Evolutionary conservation across 1,140 invertebrate genomes (phyloP).

Genomic region (Amphibalanus amphitrite): DNA sequence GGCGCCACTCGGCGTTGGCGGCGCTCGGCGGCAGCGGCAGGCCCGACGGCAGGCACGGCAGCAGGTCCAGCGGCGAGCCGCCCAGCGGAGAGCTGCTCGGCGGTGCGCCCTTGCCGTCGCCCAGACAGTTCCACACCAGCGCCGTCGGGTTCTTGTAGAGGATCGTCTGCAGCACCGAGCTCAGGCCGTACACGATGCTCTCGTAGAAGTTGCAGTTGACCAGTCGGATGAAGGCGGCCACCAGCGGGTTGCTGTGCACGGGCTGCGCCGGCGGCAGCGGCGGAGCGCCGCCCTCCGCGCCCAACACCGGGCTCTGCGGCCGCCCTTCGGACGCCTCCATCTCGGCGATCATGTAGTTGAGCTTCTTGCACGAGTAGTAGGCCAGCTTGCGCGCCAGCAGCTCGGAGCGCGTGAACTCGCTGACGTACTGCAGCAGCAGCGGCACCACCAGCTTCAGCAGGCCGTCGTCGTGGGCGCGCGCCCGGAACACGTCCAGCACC

Average conservation of each 20-base stretch:
- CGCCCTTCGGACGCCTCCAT: conserved; percentile 3
- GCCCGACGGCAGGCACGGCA: conserved; percentile 70
- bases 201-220: conserved; percentile 73
- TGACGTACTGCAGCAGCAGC: conserved; percentile 62
- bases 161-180: conserved; percentile 55
- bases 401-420: conserved; percentile 82
- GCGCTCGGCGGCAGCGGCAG: conserved; percentile 63
- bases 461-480: conserved; percentile 63
- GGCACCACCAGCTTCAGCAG: conserved; percentile 63
- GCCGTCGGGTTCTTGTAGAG: conserved; percentile 79
- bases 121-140: conserved; percentile 78
- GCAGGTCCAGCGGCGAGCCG: conserved; percentile 78
- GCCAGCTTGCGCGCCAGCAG: conserved; percentile 66
- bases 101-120: conserved; percentile 47
- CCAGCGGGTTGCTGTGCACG: conserved; percentile 32
- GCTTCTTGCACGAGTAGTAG: conserved; percentile 64
- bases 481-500: conserved; percentile 76
- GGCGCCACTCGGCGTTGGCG: conserved; percentile 33
- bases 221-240: conserved; percentile 58
- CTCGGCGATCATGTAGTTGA: conserved; percentile 15
- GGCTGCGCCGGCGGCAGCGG: conserved; percentile 2
- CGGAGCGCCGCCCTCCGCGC: not conserved
- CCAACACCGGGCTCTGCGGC: conserved; percentile 4
- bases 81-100: conserved; percentile 64
- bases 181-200: conserved; percentile 59